Percentiles rank a stretch among this genome's conserved stretches.
Conservation (phyloP, 2,888 invertebrate genomes). For the Noctua janthina region DNA sequence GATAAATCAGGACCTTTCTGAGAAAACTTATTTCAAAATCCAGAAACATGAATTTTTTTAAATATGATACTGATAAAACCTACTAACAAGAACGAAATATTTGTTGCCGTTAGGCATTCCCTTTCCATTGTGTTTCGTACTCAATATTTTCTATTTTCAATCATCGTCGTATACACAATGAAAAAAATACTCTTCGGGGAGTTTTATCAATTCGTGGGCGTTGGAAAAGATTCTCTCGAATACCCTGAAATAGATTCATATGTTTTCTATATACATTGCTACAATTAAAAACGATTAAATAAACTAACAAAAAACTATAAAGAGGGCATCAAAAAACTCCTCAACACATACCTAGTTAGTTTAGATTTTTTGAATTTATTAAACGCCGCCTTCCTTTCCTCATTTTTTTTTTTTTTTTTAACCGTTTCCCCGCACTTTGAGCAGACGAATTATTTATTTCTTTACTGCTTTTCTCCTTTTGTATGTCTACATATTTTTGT, state of each 20-base stretch:
- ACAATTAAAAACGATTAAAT: background rate
- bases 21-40: background rate
- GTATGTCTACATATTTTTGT: background rate
- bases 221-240: background rate
- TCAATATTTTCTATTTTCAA: constrained; percentile 22
- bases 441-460: background rate
- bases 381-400: no score
- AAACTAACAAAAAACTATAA: background rate
- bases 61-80: background rate
- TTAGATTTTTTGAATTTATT: background rate
- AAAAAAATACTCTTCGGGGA: background rate
- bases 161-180: constrained; percentile 18
- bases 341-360: background rate
- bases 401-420: no score
- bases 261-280: background rate
- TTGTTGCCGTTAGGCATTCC: background rate
- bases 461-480: background rate
- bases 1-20: background rate
- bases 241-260: background rate
- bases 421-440: background rate
- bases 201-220: constrained; percentile 1
- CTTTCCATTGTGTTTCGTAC: constrained; percentile 8
- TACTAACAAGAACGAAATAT: background rate
- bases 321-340: background rate
- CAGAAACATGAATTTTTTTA: background rate